These are phyloP conservation scores for Pterois miles DNA, from an alignment of 2,797 vertebrate genomes.

Conservation along the genomic window DNA sequence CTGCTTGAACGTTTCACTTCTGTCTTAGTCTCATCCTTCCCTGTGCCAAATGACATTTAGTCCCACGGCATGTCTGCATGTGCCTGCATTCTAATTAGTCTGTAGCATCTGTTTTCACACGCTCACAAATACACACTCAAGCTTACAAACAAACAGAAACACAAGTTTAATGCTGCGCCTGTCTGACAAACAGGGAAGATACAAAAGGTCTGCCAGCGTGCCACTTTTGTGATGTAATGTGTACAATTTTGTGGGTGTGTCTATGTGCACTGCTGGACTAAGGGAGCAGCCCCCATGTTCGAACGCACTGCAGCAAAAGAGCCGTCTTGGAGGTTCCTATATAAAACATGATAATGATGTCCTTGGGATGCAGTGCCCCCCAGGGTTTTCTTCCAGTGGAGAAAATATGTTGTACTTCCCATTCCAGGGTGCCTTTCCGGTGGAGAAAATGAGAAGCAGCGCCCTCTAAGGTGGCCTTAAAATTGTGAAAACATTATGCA, in stretches of 20 bases:
- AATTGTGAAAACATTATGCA: no score
- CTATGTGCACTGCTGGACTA: background rate
- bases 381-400: no score
- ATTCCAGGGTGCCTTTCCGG: no score
- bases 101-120: slow-evolving; percentile 10
- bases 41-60: background rate
- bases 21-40: background rate
- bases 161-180: background rate
- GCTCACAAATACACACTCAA: background rate
- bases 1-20: background rate
- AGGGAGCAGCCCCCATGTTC: background rate
- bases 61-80: background rate
- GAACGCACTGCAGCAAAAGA: background rate
- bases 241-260: background rate
- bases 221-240: background rate
- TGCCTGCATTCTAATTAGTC: slow-evolving; percentile 8
- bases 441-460: no score
- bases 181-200: background rate
- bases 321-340: background rate
- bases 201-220: background rate
- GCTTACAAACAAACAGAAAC: background rate
- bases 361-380: no score
- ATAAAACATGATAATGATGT: background rate
- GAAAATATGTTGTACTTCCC: no score
- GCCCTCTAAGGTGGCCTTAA: no score